Evolutionary conservation across 2,113 vertebrate species (phyloP).

Genomic region (Sclerurus mexicanus): DNA sequence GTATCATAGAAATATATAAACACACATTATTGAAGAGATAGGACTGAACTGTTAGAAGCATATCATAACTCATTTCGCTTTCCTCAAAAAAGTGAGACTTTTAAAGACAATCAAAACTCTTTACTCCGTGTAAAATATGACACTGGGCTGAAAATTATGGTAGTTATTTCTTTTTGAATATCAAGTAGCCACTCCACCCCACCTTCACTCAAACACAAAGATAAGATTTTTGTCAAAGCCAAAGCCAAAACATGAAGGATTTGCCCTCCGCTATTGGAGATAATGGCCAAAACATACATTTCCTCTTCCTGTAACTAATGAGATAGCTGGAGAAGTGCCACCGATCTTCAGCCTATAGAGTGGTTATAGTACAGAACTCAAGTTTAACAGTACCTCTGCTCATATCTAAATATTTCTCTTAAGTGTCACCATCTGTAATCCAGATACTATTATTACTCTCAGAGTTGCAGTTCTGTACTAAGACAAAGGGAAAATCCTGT

Average conservation of each 20-base stretch:
- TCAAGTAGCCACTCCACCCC: background rate
- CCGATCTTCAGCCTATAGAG: background rate
- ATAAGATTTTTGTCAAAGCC: background rate
- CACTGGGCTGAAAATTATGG: background rate
- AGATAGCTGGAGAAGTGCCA: background rate
- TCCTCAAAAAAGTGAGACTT: background rate
- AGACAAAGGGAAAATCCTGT: background rate
- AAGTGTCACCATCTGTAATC: background rate
- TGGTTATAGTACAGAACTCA: background rate
- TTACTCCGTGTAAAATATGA: background rate
- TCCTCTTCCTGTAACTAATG: background rate
- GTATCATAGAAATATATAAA: background rate
- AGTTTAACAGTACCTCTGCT: background rate
- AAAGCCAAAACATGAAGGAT: background rate
- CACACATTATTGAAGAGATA: background rate
- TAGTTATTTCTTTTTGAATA: background rate
- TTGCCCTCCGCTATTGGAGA: background rate
- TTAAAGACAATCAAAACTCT: background rate
- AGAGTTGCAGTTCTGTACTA: background rate
- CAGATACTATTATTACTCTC: background rate
- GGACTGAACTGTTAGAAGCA: background rate
- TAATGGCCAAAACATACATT: background rate
- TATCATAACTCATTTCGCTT: background rate
- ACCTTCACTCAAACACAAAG: background rate
- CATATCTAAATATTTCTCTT: background rate